Percentiles rank a stretch among this genome's conserved stretches.
Evolutionary conservation across 2,113 vertebrate species (phyloP).

Genomic region (Elephantulus edwardii): DNA sequence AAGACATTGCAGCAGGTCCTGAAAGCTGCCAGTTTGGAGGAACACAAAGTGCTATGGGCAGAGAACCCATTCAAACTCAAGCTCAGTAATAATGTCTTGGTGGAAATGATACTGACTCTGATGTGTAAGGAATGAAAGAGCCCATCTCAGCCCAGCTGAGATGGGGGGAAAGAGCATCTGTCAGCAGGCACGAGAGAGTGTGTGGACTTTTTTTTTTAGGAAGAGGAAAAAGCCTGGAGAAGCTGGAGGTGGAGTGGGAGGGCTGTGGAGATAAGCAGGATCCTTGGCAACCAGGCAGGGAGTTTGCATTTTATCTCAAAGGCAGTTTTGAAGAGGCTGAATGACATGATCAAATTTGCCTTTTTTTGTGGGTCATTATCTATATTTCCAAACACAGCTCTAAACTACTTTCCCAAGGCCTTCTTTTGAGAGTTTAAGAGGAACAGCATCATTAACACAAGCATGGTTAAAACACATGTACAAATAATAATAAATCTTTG

Average conservation of each 20-base stretch:
- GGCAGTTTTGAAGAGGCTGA: neutral
- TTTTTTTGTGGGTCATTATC: neutral
- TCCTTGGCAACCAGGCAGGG: neutral
- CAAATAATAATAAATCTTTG: neutral
- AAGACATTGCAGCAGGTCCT: neutral
- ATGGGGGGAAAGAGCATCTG: neutral
- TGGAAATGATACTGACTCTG: neutral
- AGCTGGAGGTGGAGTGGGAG: too few relatives aligned
- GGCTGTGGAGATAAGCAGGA: neutral
- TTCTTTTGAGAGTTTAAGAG: neutral
- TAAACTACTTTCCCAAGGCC: neutral
- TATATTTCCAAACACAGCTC: neutral
- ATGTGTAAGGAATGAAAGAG: neutral
- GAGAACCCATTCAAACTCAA: neutral
- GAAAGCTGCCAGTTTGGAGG: neutral
- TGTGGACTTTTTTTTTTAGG: neutral
- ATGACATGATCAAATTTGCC: neutral
- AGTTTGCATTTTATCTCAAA: neutral
- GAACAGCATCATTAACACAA: neutral
- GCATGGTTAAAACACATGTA: neutral
- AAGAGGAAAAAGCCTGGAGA: neutral
- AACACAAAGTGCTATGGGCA: accelerated
- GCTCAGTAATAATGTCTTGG: neutral
- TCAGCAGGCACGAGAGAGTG: neutral
- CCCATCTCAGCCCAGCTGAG: accelerated